Evolutionary conservation across 1,140 invertebrate genomes (phyloP).

Genomic region (Pteromalus puparum): DNA sequence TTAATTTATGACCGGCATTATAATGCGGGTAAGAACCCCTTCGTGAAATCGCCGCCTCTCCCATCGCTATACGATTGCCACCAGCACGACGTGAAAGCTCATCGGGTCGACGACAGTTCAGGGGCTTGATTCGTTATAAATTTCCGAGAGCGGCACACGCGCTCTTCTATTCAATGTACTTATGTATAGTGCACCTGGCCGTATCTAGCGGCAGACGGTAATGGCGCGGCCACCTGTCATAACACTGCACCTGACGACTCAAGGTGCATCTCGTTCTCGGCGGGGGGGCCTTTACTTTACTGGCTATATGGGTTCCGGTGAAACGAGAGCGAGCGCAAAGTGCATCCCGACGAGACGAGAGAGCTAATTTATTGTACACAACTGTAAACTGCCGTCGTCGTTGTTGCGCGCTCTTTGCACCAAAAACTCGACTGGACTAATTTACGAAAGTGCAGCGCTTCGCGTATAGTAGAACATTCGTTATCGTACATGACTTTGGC

Average conservation of each 20-base stretch:
- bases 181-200: conserved; percentile 10
- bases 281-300: not conserved
- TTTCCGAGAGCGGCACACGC: not conserved
- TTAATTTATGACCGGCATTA: not conserved
- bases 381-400: not conserved
- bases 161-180: not conserved
- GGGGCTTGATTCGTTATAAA: conserved; percentile 11
- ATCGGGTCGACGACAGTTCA: not conserved
- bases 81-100: not conserved
- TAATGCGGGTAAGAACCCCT: not conserved
- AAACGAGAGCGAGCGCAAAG: not conserved
- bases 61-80: not conserved
- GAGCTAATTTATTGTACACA: not conserved
- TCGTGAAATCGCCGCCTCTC: not conserved
- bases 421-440: not conserved
- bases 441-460: not conserved
- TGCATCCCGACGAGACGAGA: not conserved
- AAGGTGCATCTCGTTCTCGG: conserved; percentile 11
- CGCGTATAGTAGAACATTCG: not conserved
- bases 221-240: conserved; percentile 17
- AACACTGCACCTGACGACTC: conserved; percentile 40
- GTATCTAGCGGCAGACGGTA: not conserved
- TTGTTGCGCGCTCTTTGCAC: not conserved
- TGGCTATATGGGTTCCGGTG: no score
- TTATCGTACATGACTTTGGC: not conserved